These are phyloP conservation scores for Sebastes umbrosus DNA, from an alignment of 2,797 vertebrate genomes.

Conservation along the genomic window DNA sequence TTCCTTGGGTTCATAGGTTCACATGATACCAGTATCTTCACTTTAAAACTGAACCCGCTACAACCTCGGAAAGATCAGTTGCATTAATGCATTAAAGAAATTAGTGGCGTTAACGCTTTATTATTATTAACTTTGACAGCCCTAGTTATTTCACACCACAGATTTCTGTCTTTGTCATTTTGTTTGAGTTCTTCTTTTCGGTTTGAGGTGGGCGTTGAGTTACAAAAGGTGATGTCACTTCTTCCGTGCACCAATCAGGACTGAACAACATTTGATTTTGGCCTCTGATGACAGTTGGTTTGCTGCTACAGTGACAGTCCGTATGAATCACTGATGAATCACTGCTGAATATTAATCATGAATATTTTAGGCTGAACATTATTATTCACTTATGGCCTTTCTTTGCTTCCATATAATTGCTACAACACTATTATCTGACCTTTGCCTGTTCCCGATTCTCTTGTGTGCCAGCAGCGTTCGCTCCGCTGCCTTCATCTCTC, in stretches of 20 bases:
- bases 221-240: neutral
- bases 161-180: neutral
- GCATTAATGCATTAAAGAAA: no score
- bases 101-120: no score
- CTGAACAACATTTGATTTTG: neutral
- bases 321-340: neutral
- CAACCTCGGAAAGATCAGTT: no score
- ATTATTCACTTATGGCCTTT: neutral
- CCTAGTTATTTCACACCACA: neutral
- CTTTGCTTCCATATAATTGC: neutral
- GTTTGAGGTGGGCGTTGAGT: neutral
- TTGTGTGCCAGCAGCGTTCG: constrained; percentile 41
- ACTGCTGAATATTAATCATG: neutral
- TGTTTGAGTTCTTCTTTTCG: neutral
- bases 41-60: no score
- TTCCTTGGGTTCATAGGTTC: no score
- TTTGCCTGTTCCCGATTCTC: constrained; percentile 53
- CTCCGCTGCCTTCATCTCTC: constrained; percentile 48
- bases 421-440: constrained; percentile 51
- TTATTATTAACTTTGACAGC: neutral
- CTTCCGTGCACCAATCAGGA: neutral
- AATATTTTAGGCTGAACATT: neutral
- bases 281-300: neutral
- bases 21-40: no score
- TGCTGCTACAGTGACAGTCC: neutral